Evolutionary conservation across 1,140 invertebrate species (phyloP), one percentile per base, ranked within the genome.

Genomic region (Sycobia sp.): DNA sequence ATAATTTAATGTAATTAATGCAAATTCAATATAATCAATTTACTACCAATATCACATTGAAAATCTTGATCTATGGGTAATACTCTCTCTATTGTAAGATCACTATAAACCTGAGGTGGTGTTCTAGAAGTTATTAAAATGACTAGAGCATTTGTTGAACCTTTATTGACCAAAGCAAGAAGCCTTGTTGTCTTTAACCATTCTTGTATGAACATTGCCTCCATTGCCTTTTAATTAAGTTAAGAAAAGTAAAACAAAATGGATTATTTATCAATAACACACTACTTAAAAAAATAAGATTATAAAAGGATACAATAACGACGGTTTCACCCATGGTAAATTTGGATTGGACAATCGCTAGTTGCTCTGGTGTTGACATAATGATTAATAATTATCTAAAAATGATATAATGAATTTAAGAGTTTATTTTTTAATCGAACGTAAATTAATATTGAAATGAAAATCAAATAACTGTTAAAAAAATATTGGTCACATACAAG

Each of bases 11-110:
- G 69, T 55, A 11, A 32, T 22, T 71, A 65, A 49, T 62, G 65
- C 34, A n/a, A 56, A 57, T 32, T 1, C 18, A 39, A 46, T 20
- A n/a, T 18, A 34, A 39, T 38, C 29, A 32, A n/a, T 39, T 65
- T 68, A 74, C 73, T 79, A 88, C 86, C 87, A 73, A 90, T 88
- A 83, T 90, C 87, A 83, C 88, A 92, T 74, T 87, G 87, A 78
- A 92, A 91, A 69, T 86, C 86, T 66, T 85, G 83, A 79, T 91
- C 87, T 50, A 93, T 86, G n/a, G 90, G 89, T 67, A 92, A 80
- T 41, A 89, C 84, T 72, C 85, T 85, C 78, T 91, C 90, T 71
- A 91, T 84, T 9, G 86, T 85, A 65, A 92, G 77, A 78, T 91
- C 90, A 20, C 86, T 86, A 61, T 89, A 86, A 23, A 85, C 84